Evolutionary conservation across 1,140 invertebrate species (phyloP).

Genomic region (Akabosia matsudoensis): DNA sequence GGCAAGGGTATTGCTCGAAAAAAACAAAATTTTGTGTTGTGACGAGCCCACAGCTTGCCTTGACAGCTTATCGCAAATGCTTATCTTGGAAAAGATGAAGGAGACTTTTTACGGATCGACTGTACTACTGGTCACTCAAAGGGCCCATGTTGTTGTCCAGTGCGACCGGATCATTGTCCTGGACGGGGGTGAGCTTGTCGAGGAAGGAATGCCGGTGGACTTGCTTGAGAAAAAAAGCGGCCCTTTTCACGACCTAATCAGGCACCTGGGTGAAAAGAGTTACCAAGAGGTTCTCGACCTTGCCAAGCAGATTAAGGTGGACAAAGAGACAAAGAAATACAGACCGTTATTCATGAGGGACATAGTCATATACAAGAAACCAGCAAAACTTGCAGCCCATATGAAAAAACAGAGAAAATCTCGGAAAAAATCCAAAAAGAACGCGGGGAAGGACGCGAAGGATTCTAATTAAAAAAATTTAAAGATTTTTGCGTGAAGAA

Average conservation of each 20-base stretch:
- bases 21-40: background rate
- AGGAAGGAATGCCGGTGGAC: constrained; percentile 8
- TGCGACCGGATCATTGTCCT: constrained; percentile 52
- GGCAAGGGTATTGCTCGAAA: constrained; percentile 54
- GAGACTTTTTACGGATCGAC: constrained; percentile 56
- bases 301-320: background rate
- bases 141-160: constrained; percentile 52
- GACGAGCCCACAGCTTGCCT: constrained; percentile 28
- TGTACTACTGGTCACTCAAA: constrained; percentile 61
- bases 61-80: constrained; percentile 46
- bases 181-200: constrained; percentile 49
- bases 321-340: background rate
- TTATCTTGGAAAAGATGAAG: constrained; percentile 55
- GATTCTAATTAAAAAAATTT: too few species aligned
- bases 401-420: too few species aligned
- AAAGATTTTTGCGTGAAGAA: too few species aligned
- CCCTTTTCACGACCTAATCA: background rate
- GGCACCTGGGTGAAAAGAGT: background rate
- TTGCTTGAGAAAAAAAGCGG: constrained; percentile 2
- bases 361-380: too few species aligned
- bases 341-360: too few species aligned
- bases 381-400: too few species aligned
- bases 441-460: too few species aligned
- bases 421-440: too few species aligned
- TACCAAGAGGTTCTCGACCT: background rate